Evolutionary conservation across 2,888 invertebrate species (phyloP).

Genomic region (Metellina segmentata): DNA sequence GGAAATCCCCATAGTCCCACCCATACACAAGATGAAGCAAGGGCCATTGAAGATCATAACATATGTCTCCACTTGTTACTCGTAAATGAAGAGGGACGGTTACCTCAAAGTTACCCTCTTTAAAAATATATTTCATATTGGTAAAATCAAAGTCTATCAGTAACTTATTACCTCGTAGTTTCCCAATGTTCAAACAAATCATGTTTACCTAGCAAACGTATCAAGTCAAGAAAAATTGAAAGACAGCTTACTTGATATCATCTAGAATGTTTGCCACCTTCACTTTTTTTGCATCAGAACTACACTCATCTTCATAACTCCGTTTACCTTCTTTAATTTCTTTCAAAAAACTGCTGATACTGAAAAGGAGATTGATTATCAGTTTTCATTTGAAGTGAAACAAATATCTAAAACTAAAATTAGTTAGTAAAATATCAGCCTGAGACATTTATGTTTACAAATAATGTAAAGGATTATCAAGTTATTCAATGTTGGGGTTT

Average conservation of each 20-base stretch:
- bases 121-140: too few relatives aligned
- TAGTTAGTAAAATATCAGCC: too few relatives aligned
- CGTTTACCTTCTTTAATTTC: constrained; percentile 65
- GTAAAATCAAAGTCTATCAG: neutral
- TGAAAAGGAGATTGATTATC: neutral
- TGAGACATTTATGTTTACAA: too few relatives aligned
- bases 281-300: constrained; percentile 54
- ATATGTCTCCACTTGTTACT: too few relatives aligned
- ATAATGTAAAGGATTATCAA: too few relatives aligned
- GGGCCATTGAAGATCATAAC: too few relatives aligned
- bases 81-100: too few relatives aligned
- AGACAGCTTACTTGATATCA: constrained; percentile 67
- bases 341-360: constrained; percentile 62
- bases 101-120: too few relatives aligned
- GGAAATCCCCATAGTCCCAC: too few relatives aligned
- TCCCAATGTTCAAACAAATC: neutral
- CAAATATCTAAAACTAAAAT: neutral
- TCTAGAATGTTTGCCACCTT: constrained; percentile 68
- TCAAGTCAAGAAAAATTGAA: too few relatives aligned
- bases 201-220: neutral
- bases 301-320: constrained; percentile 58
- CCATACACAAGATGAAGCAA: too few relatives aligned
- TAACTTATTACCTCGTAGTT: neutral
- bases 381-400: neutral
- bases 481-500: too few relatives aligned